Percentiles rank a stretch among this genome's conserved stretches.
These are phyloP conservation scores for Tetheella fluctuosa DNA, from an alignment of 2,888 invertebrate species.

Conservation along the genomic window DNA sequence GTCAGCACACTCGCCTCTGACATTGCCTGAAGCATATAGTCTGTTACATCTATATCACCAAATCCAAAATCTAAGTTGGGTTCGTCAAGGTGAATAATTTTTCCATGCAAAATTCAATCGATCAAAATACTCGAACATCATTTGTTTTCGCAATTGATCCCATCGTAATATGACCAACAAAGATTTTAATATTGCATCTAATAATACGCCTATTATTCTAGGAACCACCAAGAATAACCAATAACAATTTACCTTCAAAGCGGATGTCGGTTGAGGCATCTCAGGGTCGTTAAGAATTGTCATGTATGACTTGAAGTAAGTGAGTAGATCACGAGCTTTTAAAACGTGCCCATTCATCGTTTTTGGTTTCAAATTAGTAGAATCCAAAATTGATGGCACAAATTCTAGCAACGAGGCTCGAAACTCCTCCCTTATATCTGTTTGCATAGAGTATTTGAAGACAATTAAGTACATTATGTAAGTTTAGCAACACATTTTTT, in stretches of 20 bases:
- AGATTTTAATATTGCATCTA: no score
- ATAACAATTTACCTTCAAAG: constrained; percentile 95
- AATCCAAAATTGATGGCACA: constrained; percentile 92
- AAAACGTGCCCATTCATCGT: constrained; percentile 95
- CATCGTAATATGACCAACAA: no score
- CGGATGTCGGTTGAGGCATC: constrained; percentile 96
- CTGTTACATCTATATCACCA: background rate
- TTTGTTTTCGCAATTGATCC: no score
- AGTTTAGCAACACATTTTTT: no score
- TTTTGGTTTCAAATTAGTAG: constrained; percentile 93
- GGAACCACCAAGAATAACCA: no score
- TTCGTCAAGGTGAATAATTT: no score
- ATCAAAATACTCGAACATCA: no score
- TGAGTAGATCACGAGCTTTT: constrained; percentile 93
- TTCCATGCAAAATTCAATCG: no score
- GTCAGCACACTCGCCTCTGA: constrained; percentile 30
- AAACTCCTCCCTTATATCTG: constrained; percentile 94
- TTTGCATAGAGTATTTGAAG: background rate
- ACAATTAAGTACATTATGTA: no score
- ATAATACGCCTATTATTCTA: no score
- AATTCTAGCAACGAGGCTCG: constrained; percentile 89
- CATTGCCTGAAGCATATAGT: constrained; percentile 31
- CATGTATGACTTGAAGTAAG: constrained; percentile 97
- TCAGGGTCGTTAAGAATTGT: constrained; percentile 96
- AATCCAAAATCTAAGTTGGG: no score